Base-by-base conservation (phyloP, 2,113 vertebrate species). In the Capra hircus region DNA sequence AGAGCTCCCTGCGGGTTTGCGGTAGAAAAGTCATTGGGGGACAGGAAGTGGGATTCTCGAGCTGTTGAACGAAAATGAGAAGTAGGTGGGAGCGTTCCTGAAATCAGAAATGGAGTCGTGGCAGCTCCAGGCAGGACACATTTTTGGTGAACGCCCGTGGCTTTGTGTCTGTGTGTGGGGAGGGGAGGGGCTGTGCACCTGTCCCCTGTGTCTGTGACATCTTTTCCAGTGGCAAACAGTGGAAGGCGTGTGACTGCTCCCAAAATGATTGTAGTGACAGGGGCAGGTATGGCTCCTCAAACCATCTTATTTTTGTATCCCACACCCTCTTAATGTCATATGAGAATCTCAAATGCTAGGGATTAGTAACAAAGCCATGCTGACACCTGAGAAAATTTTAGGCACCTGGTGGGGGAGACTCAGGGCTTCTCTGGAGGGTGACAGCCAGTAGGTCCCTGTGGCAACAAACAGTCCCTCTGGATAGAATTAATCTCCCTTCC, bases 311-410 rank as follows among this genome's bases (percentile, higher is more conserved):
- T 21, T 87, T 80, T 40, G 77, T 45, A 7, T 67, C 53, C 28
- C 78, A 16, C 36, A 43, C 71, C 55, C 50, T 87, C 57, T 84
- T 53, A 30, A 40, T 48, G 53, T 94, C 64, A 55, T 3, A 16
- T 33, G 80, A 84, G 96, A 84, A 45, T 92, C 62, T 92, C 60
- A 57, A 0, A 57, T 60, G 64, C 53, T n/a, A n/a, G 93, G 43
- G 74, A 10, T 88, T 48, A 21, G 81, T 57, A 30, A 60, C 52
- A 43, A 33, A 77, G 40, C 43, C 40, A n/a, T 0, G 4, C 62
- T 16, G 16, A 78, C n/a, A 28, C 78, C 81, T 85, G 94, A 88
- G 87, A n/a, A 55, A 48, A 33, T 71, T 55, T 85, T 25, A 43
- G 67, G 16, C 17, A 13, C 7, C 30, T 30, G 43, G 12, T 52